Evolutionary conservation across 1,140 invertebrate genomes (phyloP).

Genomic region (Phthorimaea operculella): DNA sequence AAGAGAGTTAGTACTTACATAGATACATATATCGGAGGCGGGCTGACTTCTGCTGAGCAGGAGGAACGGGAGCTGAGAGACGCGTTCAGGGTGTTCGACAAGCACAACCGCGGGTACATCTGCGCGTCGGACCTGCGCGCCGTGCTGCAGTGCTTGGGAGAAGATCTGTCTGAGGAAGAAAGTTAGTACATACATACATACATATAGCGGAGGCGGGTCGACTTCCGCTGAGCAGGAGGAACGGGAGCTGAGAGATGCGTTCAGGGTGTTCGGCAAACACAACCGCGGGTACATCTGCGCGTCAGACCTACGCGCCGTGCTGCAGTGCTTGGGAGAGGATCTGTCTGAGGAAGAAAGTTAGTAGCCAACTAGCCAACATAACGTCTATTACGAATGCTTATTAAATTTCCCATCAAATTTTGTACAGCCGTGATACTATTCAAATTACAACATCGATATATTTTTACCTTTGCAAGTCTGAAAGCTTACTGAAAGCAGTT

Average conservation of each 20-base stretch:
- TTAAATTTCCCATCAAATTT: no score
- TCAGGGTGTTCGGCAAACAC: constrained; percentile 88
- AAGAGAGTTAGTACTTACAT: constrained; percentile 85
- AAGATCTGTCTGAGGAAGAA: constrained; percentile 87
- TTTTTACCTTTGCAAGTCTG: no score
- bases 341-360: constrained; percentile 88
- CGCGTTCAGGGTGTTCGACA: constrained; percentile 89
- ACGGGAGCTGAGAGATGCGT: constrained; percentile 87
- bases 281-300: constrained; percentile 88
- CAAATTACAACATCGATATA: no score
- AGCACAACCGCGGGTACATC: constrained; percentile 88
- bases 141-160: constrained; percentile 85
- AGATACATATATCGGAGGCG: no score
- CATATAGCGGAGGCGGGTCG: constrained; percentile 67
- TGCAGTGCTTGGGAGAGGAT: constrained; percentile 87
- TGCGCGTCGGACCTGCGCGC: constrained; percentile 85
- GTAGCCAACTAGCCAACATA: constrained; percentile 66
- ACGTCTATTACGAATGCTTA: no score
- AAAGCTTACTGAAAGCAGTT: no score
- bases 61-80: constrained; percentile 87
- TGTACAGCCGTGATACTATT: no score
- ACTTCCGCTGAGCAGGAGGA: constrained; percentile 79
- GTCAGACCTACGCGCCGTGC: constrained; percentile 82
- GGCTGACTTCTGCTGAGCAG: constrained; percentile 72
- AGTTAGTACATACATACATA: no score